These are phyloP conservation scores for Bombus huntii DNA, from an alignment of 1,140 invertebrate species.

Conservation along the genomic window DNA sequence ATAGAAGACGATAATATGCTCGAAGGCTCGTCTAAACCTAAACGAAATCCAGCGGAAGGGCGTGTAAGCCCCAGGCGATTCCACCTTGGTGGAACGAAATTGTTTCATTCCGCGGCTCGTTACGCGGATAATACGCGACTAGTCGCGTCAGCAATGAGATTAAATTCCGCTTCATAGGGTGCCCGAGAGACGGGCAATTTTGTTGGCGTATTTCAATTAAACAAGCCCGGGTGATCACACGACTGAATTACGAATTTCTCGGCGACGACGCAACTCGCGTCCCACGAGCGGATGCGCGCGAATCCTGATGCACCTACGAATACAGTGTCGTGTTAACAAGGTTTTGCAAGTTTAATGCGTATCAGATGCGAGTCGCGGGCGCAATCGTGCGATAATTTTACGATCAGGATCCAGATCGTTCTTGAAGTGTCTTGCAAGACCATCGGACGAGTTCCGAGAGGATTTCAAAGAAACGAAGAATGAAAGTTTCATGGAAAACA, in stretches of 20 bases:
- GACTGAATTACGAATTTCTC: slow-evolving; percentile 11
- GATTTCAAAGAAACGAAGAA: no score
- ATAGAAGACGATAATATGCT: not conserved
- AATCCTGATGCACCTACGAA: not conserved
- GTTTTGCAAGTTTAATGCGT: slow-evolving; percentile 12
- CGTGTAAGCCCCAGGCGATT: slow-evolving; percentile 7
- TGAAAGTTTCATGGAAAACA: no score
- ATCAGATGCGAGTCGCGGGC: not conserved
- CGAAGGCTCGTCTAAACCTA: not conserved
- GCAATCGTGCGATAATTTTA: not conserved
- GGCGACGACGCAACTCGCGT: not conserved
- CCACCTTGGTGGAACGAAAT: slow-evolving; percentile 23
- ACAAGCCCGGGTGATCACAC: not conserved
- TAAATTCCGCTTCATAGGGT: slow-evolving; percentile 35
- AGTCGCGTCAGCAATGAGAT: slow-evolving; percentile 27
- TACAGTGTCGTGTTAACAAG: slow-evolving; percentile 11
- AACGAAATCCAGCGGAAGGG: not conserved
- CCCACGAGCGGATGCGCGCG: not conserved
- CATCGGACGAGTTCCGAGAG: not conserved
- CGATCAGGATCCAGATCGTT: not conserved
- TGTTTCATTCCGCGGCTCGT: slow-evolving; percentile 35
- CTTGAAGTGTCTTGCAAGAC: not conserved
- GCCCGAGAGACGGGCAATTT: slow-evolving; percentile 15
- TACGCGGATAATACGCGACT: slow-evolving; percentile 31
- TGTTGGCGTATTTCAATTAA: slow-evolving; percentile 42